A percentile compares a stretch with the other conserved stretches of the same genome.
These are phyloP conservation scores for Petroica traversi DNA, from an alignment of 2,113 vertebrate species.

Conservation along the genomic window DNA sequence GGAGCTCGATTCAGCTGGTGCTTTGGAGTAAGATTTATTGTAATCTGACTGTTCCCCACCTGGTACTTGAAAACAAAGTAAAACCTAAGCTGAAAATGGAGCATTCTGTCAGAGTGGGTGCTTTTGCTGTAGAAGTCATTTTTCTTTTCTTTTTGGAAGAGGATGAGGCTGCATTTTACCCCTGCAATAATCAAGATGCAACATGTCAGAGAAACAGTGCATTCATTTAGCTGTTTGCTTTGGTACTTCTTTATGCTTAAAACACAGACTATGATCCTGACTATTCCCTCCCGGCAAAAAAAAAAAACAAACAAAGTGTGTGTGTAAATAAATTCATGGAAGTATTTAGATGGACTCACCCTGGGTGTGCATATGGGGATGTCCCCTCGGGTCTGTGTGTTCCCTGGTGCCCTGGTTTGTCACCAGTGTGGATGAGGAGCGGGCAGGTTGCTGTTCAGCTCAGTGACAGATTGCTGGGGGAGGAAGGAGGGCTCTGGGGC, in stretches of 20 bases:
- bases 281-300: not conserved
- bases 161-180: not conserved
- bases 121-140: not conserved
- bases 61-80: not conserved
- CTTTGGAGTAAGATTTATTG: not conserved
- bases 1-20: too few relatives aligned
- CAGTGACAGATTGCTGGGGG: not conserved
- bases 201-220: not conserved
- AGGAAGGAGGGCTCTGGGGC: not conserved
- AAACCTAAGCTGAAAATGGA: not conserved
- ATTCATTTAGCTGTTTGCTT: not conserved
- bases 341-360: not conserved
- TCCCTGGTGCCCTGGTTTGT: not conserved
- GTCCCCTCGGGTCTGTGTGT: not conserved
- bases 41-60: not conserved
- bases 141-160: not conserved
- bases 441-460: not conserved
- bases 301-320: fast-evolving
- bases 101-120: not conserved
- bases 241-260: not conserved
- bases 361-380: not conserved
- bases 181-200: not conserved
- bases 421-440: not conserved
- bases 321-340: not conserved
- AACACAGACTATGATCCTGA: not conserved